Conservation (phyloP, 2,888 invertebrate species). For the Lasioglossum vierecki region DNA sequence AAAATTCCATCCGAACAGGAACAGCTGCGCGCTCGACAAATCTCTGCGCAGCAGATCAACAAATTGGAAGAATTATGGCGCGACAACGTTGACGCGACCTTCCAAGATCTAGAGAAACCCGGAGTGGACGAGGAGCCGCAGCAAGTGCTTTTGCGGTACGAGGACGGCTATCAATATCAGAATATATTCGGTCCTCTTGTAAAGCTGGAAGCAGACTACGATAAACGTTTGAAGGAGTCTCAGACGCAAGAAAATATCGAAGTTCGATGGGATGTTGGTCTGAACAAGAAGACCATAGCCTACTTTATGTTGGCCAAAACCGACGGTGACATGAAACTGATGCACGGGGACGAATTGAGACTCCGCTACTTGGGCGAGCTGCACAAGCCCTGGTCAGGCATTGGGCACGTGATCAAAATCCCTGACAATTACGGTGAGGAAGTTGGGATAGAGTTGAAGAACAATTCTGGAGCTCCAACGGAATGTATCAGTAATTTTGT, state of each 20-base stretch:
- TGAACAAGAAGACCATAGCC: slow-evolving; percentile 99
- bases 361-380: slow-evolving; percentile 96
- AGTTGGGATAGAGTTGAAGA: slow-evolving; percentile 98
- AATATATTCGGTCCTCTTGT: slow-evolving; percentile 99
- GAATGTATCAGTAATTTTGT: slow-evolving; percentile 98
- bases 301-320: slow-evolving; percentile 99
- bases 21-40: slow-evolving; percentile 97
- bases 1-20: slow-evolving; percentile 99
- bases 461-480: slow-evolving; percentile 95
- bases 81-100: slow-evolving; percentile 98
- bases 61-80: slow-evolving; percentile 99
- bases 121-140: slow-evolving; percentile 99
- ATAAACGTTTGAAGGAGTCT: slow-evolving; percentile 98
- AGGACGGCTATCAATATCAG: slow-evolving; percentile 99
- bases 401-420: slow-evolving; percentile 98
- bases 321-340: slow-evolving; percentile 98
- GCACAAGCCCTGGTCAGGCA: slow-evolving; percentile 98
- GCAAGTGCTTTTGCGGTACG: slow-evolving; percentile 91
- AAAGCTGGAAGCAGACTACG: slow-evolving; percentile 98
- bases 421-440: slow-evolving; percentile 99
- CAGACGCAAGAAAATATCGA: slow-evolving; percentile 99
- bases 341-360: slow-evolving; percentile 99
- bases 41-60: slow-evolving; percentile 98
- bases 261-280: slow-evolving; percentile 99
- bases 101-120: slow-evolving; percentile 99